A percentile compares a stretch with the other conserved stretches of the same genome.
Evolutionary conservation across 2,888 invertebrate genomes (phyloP).

Genomic region (Opisthograptis luteolata): DNA sequence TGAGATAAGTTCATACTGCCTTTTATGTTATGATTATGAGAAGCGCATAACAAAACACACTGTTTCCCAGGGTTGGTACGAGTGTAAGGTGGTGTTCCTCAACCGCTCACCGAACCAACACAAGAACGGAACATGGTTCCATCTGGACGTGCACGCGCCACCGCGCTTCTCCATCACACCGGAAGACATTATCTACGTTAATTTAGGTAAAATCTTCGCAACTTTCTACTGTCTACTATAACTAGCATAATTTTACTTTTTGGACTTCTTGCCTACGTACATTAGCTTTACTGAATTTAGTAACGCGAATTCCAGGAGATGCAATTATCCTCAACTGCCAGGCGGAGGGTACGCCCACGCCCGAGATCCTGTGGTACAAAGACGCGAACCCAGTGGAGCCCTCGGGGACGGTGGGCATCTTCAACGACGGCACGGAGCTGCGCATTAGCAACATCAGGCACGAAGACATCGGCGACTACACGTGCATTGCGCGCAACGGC

Average conservation of each 20-base stretch:
- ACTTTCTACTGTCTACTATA: background rate
- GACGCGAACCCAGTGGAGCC: slow-evolving; percentile 96
- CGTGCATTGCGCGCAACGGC: slow-evolving; percentile 97
- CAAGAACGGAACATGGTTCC: slow-evolving; percentile 99
- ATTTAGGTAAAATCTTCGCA: slow-evolving; percentile 85
- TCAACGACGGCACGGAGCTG: slow-evolving; percentile 97
- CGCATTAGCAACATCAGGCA: slow-evolving; percentile 96
- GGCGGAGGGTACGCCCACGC: slow-evolving; percentile 97
- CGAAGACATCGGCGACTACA: slow-evolving; percentile 98
- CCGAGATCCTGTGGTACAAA: slow-evolving; percentile 98
- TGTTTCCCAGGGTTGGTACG: slow-evolving; percentile 92
- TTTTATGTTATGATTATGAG: slow-evolving; percentile 11
- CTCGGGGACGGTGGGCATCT: slow-evolving; percentile 94
- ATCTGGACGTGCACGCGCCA: slow-evolving; percentile 98
- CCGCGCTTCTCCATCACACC: slow-evolving; percentile 98
- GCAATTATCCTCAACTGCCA: slow-evolving; percentile 98
- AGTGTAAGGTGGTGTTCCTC: slow-evolving; percentile 97
- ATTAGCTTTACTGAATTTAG: too few species aligned
- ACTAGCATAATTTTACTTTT: too few species aligned
- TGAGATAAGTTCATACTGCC: slow-evolving; percentile 19
- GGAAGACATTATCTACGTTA: slow-evolving; percentile 98
- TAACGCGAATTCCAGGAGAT: slow-evolving; percentile 86
- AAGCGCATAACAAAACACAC: background rate
- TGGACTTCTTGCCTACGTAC: too few species aligned
- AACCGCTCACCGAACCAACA: slow-evolving; percentile 96